Conservation (phyloP, 2,888 invertebrate genomes). For the Sinelater perroti region DNA sequence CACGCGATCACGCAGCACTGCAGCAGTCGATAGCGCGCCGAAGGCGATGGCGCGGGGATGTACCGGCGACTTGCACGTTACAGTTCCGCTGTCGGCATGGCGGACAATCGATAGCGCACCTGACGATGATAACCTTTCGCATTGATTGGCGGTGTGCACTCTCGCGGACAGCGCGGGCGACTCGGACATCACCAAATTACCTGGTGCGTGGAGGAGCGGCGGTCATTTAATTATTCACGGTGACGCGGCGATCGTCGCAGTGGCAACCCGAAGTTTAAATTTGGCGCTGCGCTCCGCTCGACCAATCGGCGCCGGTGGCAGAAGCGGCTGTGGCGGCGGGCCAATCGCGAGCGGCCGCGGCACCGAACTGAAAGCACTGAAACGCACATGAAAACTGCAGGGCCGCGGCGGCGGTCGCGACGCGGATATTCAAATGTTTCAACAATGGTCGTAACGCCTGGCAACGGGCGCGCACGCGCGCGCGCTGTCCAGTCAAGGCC, state of each 20-base stretch:
- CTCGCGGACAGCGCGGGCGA: too few relatives aligned
- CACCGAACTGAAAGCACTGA: conserved; percentile 58
- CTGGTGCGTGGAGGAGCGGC: too few relatives aligned
- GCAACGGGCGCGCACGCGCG: conserved; percentile 58
- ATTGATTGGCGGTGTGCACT: too few relatives aligned
- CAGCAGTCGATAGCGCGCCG: conserved; percentile 46
- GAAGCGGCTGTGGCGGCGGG: too few relatives aligned
- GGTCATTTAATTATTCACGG: too few relatives aligned
- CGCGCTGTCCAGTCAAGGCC: conserved; percentile 54
- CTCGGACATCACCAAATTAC: too few relatives aligned
- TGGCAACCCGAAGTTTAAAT: neutral
- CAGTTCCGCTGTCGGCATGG: too few relatives aligned
- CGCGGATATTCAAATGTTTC: conserved; percentile 60
- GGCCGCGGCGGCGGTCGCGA: conserved; percentile 56
- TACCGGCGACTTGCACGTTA: conserved; percentile 4
- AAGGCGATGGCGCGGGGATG: conserved; percentile 11
- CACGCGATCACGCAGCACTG: conserved; percentile 55
- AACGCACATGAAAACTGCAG: conserved; percentile 60
- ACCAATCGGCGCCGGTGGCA: too few relatives aligned
- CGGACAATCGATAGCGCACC: conserved; percentile 50
- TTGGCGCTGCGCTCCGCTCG: conserved; percentile 1
- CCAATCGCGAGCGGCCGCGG: too few relatives aligned
- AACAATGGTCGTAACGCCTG: conserved; percentile 58
- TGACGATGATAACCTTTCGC: conserved; percentile 56
- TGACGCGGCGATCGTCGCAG: too few relatives aligned